Conservation (phyloP, 1,140 invertebrate species). For the Philotrypesis tridentata region DNA sequence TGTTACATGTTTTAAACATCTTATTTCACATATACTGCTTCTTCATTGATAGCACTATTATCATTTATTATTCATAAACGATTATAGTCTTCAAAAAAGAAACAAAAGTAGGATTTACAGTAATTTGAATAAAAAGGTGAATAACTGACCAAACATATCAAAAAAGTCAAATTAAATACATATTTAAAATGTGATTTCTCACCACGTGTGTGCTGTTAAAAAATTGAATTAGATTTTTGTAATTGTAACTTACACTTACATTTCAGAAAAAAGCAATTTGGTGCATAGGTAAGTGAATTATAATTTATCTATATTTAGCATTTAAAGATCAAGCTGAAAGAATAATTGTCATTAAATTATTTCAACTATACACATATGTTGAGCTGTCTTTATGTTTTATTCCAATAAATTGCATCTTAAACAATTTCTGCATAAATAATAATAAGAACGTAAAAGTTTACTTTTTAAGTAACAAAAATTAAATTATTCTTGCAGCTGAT, state of each 20-base stretch:
- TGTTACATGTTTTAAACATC: neutral
- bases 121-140: neutral
- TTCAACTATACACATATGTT: neutral
- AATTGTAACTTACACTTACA: slow-evolving; percentile 57
- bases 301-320: slow-evolving; percentile 12
- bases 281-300: slow-evolving; percentile 59
- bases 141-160: neutral
- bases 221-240: slow-evolving; percentile 10
- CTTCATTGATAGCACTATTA: neutral
- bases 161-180: slow-evolving; percentile 4
- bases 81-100: slow-evolving; percentile 25
- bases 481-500: slow-evolving; percentile 12
- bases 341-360: neutral
- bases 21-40: neutral
- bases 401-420: too few relatives aligned
- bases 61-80: neutral
- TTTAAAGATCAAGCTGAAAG: slow-evolving; percentile 1
- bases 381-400: too few relatives aligned
- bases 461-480: neutral
- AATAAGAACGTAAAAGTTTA: neutral
- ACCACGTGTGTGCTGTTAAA: slow-evolving; percentile 48
- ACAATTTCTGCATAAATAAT: neutral
- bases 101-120: neutral
- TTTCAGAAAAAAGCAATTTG: slow-evolving; percentile 67
- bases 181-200: neutral